Conservation (phyloP, 2,888 invertebrate species). For the Epinotia bilunana region DNA sequence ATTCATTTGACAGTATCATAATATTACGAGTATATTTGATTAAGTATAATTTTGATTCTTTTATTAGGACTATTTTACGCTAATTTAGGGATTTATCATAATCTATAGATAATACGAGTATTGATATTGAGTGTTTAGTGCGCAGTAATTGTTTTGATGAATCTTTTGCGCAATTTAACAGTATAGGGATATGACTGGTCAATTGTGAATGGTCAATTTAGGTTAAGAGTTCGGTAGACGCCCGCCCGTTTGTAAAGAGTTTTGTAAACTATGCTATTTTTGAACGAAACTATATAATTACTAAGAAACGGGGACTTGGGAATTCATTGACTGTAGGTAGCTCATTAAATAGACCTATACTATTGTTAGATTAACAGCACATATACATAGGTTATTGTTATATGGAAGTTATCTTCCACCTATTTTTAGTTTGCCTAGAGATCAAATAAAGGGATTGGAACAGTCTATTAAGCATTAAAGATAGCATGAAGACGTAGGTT, state of each 20-base stretch:
- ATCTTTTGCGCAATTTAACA: conserved; percentile 59
- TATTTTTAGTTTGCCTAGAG: conserved; percentile 19
- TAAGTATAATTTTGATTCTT: conserved; percentile 19
- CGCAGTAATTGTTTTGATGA: conserved; percentile 28
- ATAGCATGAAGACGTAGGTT: conserved; percentile 42
- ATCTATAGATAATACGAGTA: conserved; percentile 18
- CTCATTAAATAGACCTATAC: conserved; percentile 1
- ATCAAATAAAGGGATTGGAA: conserved; percentile 39
- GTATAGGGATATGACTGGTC: conserved; percentile 48
- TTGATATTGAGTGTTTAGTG: conserved; percentile 30
- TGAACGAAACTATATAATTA: background rate
- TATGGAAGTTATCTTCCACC: conserved; percentile 7
- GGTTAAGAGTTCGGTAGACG: conserved; percentile 27
- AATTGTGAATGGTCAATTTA: conserved; percentile 24
- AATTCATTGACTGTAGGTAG: conserved; percentile 16
- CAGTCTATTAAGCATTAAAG: conserved; percentile 46
- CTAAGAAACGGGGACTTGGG: conserved; percentile 7
- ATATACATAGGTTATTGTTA: conserved; percentile 7
- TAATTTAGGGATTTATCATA: conserved; percentile 35
- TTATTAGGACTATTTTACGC: conserved; percentile 20
- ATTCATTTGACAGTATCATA: conserved; percentile 30
- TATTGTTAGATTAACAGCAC: conserved; percentile 20
- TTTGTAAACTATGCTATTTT: background rate
- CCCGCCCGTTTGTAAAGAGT: conserved; percentile 10
- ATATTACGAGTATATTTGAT: conserved; percentile 21